These are phyloP conservation scores for Tetrax tetrax DNA, from an alignment of 2,113 vertebrate genomes.

Conservation along the genomic window DNA sequence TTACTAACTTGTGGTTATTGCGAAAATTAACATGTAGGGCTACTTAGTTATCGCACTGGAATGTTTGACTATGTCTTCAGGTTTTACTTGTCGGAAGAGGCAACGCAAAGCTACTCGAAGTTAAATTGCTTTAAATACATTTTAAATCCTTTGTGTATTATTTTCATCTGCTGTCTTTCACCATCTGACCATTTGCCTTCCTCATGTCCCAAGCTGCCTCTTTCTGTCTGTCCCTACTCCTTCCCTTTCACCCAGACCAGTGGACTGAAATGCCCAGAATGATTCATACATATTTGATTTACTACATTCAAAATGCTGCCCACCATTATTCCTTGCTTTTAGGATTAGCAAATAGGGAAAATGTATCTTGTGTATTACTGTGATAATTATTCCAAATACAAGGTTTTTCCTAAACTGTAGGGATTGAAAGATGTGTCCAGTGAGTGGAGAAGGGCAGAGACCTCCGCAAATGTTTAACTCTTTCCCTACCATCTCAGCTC, in stretches of 20 bases:
- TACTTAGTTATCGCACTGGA: neutral
- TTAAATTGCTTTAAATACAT: neutral
- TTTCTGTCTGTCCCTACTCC: neutral
- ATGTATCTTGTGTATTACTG: neutral
- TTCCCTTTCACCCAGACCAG: neutral
- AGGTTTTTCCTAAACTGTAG: neutral
- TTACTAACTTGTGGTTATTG: neutral
- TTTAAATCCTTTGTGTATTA: neutral
- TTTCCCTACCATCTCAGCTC: neutral
- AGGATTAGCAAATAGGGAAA: neutral
- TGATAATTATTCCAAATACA: neutral
- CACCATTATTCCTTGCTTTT: neutral
- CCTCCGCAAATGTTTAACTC: neutral
- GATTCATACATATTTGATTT: neutral
- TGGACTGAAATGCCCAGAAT: neutral
- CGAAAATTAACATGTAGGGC: neutral
- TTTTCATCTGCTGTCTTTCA: neutral
- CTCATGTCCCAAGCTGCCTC: neutral
- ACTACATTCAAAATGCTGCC: neutral
- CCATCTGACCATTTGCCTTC: neutral
- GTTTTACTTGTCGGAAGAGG: neutral
- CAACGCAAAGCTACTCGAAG: neutral
- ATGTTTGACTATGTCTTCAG: neutral
- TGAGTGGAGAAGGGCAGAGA: neutral
- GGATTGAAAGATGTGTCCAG: neutral